Evolutionary conservation across 2,888 invertebrate species (phyloP), one percentile per base, ranked within the genome.

Genomic region (Biston stratarius): DNA sequence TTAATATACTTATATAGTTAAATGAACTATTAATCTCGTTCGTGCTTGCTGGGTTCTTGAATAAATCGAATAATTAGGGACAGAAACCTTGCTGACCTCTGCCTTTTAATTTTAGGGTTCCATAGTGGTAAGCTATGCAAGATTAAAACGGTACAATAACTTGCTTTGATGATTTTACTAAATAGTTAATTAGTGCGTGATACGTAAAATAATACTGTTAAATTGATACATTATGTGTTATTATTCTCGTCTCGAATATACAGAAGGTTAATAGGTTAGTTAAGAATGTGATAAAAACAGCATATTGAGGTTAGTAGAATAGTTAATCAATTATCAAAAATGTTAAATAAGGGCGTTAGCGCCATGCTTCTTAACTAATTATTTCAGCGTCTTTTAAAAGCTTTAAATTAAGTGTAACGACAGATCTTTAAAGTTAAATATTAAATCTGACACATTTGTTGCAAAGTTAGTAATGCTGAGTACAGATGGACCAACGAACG

Each of bases 391-490:
- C 56, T 49, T 34, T 52, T 57, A 42, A 11, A 45, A 38, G 45
- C 52, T 56, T 44, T 49, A 69, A 44, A n/a, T 24, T 24, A 24
- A 24, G 24, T 24, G 53, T 60, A 62, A 64, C 45, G 71, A 74
- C 76, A 76, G 72, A 74, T 74, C 75, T 71, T 55, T 65, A 69
- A 69, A 69, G 58, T 74, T 75, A 61, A 67, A 72, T 72, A 73
- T 69, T 80, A 77, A 73, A 72, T 81, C 81, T 84, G 83, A 79
- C 81, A 83, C 82, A 73, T 76, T 72, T 74, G 38, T 33, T 45
- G 49, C 36, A 61, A 15, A 14, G 14, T 47, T 42, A 10, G 55
- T 40, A 12, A 42, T 14, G 36, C 9, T 7, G 6, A 38, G 8
- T 9, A 6, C 38, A 24, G 24, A 24, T 24, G 24, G 24, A 2